Evolutionary conservation across 1,140 invertebrate species (phyloP), one percentile per base, ranked within the genome.

Genomic region (Bombus pascuorum): DNA sequence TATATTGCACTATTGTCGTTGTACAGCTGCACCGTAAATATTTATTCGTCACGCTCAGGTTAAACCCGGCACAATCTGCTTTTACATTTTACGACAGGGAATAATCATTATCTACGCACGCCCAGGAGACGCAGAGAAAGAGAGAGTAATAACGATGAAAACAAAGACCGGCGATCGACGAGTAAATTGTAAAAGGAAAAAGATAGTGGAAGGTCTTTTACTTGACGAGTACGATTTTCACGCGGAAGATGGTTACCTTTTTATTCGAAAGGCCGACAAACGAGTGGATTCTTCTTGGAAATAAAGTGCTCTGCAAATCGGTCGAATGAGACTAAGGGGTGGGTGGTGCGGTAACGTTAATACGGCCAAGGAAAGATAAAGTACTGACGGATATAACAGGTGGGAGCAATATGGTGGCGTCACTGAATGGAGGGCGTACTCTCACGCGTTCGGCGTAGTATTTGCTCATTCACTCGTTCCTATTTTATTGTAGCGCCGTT

Each of bases 381-480:
- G 28, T 59, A 59, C 68, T 42, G 37, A 34, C 70, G 86, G 70
- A 84, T 79, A 87, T 84, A 84, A 85, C 82, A 84, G 86, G 82
- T 87, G 75, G 75, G 44, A 84, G 82, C 75, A 74, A 79, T 78
- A 79, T 39, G 76, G 37, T 66, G 44, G 25, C 59, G 59, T 39
- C n/a, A 3, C 25, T 84, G 82, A 85, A 85, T 74, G 86, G 57
- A 85, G 70, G 53, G 73, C 75, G 75, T 75, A 44, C 70, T 74
- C 59, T 66, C 34, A 5, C 42, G 37, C 42, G 37, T 47, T 47
- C 47, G 59, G 18, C 44, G 75, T 87, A 79, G 59, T 73, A 84
- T 87, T 87, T 85, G 57, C 59, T 84, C 86, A 32, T 84, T 87
- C 82, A 68, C 39, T 75, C 70, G 79, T 82, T 74, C 70, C 68